Conservation (phyloP, 2,888 invertebrate genomes). For the Rotaria macrura region DNA sequence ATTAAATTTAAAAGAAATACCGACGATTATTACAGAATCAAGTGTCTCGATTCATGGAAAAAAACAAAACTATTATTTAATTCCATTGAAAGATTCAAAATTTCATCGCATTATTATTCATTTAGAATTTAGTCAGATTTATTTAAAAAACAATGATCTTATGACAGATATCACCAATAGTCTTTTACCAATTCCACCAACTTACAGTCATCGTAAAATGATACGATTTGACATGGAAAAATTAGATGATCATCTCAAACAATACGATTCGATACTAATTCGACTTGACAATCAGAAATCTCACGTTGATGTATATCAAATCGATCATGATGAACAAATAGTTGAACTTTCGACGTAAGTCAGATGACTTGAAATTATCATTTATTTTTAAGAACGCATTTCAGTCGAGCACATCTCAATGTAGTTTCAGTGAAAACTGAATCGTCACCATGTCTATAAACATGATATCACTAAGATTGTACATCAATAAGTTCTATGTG, state of each 20-base stretch:
- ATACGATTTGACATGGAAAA: not conserved
- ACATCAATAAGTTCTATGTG: too few relatives aligned
- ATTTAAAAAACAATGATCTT: not conserved
- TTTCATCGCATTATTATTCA: not conserved
- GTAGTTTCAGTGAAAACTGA: too few relatives aligned
- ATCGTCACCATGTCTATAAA: too few relatives aligned
- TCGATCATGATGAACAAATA: not conserved
- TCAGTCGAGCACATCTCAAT: not conserved
- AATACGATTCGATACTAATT: not conserved
- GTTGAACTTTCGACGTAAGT: conserved; percentile 11
- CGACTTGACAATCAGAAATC: not conserved
- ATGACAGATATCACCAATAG: not conserved
- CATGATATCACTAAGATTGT: too few relatives aligned
- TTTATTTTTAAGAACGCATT: too few relatives aligned
- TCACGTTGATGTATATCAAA: not conserved
- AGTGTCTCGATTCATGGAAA: not conserved
- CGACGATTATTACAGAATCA: not conserved
- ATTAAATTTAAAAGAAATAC: not conserved
- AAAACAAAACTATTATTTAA: not conserved
- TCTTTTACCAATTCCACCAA: not conserved
- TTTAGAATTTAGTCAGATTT: not conserved
- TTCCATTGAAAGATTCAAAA: not conserved
- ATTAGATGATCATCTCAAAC: not conserved
- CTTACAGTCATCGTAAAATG: not conserved
- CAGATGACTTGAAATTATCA: not conserved